Conservation (phyloP, 92 coral and sea anemone species). For the Plumapathes pennacea region DNA sequence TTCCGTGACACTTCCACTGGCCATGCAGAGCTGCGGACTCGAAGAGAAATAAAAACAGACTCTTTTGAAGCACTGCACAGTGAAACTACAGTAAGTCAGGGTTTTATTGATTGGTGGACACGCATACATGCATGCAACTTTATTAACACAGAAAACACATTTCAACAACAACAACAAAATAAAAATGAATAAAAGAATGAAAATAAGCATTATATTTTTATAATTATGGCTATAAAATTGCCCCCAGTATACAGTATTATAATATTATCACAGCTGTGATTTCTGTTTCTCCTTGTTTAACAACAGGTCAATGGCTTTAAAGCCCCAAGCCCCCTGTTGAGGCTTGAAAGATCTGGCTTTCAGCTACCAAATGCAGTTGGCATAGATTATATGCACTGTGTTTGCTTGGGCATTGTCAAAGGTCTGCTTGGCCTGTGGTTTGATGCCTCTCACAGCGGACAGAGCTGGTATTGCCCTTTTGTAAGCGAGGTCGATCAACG, state of each 20-base stretch:
- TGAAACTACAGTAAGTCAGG: conserved; percentile 25
- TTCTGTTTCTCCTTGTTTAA: neutral
- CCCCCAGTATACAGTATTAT: neutral
- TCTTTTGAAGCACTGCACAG: conserved; percentile 34
- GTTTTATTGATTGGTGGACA: no score
- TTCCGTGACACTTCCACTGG: conserved; percentile 35
- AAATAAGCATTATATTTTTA: neutral
- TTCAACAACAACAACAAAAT: neutral
- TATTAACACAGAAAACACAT: neutral
- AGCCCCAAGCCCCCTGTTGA: conserved; percentile 36
- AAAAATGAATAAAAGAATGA: neutral
- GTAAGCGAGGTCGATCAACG: conserved; percentile 36
- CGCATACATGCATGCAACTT: no score
- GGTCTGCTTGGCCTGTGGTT: conserved; percentile 46
- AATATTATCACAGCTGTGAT: neutral
- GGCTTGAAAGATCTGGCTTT: conserved; percentile 20
- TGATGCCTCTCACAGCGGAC: conserved; percentile 27
- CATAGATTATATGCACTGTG: conserved; percentile 54
- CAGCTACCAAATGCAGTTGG: conserved; percentile 36
- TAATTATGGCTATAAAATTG: neutral
- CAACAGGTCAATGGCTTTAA: conserved; percentile 43
- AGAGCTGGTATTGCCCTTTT: conserved; percentile 37
- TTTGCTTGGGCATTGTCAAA: conserved; percentile 58
- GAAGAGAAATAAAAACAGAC: conserved; percentile 12
- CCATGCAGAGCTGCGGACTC: conserved; percentile 32